Conservation (phyloP, 1,140 invertebrate species). For the Pollicipes pollicipes region DNA sequence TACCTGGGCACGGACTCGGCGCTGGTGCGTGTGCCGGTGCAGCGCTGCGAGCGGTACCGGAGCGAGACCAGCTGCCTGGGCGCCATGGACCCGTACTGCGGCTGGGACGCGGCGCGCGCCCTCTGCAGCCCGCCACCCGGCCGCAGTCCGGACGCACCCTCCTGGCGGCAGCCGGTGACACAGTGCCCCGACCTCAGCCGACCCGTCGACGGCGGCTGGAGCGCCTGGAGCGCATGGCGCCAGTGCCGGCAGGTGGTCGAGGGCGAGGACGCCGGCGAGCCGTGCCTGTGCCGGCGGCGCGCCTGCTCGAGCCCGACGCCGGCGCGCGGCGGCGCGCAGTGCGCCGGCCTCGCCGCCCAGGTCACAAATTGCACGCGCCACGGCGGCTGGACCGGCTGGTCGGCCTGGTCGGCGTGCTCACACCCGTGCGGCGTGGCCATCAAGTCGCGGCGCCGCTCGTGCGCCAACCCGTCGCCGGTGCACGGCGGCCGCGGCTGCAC, state of each 20-base stretch:
- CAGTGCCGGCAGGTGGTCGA: conserved; percentile 32
- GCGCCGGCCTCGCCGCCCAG: conserved; percentile 28
- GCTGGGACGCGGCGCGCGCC: conserved; percentile 60
- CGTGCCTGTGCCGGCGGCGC: conserved; percentile 56
- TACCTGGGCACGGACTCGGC: conserved; percentile 57
- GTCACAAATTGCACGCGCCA: conserved; percentile 33
- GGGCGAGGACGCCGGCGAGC: conserved; percentile 30
- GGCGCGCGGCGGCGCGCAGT: conserved; percentile 45
- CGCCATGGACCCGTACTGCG: conserved; percentile 82
- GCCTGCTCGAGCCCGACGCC: conserved; percentile 68
- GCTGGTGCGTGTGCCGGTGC: conserved; percentile 49
- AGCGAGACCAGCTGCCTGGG: conserved; percentile 51
- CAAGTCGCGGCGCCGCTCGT: conserved; percentile 24
- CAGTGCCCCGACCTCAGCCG: conserved; percentile 36
- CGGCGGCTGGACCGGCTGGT: conserved; percentile 31
- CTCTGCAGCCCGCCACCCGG: conserved; percentile 46
- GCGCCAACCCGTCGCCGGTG: conserved; percentile 27
- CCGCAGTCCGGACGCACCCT: conserved; percentile 37
- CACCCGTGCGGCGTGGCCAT: conserved; percentile 43
- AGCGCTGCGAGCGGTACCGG: conserved; percentile 54
- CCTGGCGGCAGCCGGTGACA: conserved; percentile 51
- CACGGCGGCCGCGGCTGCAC: conserved; percentile 27
- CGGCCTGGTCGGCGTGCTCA: conserved; percentile 28
- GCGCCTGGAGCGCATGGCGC: conserved; percentile 48
- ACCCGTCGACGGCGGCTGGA: conserved; percentile 52